Conservation (phyloP, 2,888 invertebrate genomes). For the Aproaerema taeniolella region DNA sequence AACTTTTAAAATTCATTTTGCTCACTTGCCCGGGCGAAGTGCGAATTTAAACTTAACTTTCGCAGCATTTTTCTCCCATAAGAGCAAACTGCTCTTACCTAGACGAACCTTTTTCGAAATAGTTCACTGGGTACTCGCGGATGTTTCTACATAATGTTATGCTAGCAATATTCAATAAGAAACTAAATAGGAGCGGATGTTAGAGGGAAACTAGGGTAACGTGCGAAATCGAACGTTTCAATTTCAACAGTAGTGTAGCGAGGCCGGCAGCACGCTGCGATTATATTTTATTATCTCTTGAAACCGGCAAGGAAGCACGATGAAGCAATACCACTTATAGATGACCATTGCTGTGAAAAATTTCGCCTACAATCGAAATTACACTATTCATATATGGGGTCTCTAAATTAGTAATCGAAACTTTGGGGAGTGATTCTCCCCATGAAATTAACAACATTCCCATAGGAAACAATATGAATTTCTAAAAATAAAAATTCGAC, state of each 20-base stretch:
- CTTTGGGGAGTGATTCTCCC: too few relatives aligned
- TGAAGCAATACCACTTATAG: conserved; percentile 29
- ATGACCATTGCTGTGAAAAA: conserved; percentile 37
- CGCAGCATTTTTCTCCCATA: conserved; percentile 1
- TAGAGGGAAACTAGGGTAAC: conserved; percentile 9
- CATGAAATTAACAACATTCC: too few relatives aligned
- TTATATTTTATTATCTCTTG: conserved; percentile 25
- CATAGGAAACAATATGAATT: too few relatives aligned
- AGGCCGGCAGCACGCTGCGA: conserved; percentile 2
- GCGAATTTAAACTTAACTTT: conserved; percentile 4
- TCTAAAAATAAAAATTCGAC: too few relatives aligned
- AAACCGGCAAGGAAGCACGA: conserved; percentile 28
- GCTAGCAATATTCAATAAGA: not conserved
- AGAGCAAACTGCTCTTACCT: too few relatives aligned
- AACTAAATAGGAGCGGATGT: conserved; percentile 9
- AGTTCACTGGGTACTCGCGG: not conserved
- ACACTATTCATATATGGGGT: too few relatives aligned
- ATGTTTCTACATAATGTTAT: not conserved
- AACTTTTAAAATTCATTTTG: conserved; percentile 50
- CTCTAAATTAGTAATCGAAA: too few relatives aligned
- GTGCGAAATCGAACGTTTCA: conserved; percentile 13
- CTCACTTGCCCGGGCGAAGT: conserved; percentile 18
- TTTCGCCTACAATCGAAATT: too few relatives aligned
- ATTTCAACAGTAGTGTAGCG: conserved; percentile 9
- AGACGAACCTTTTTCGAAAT: not conserved